These are phyloP conservation scores for Peromyscus nudipes DNA, from an alignment of 2,797 vertebrate species.

Conservation along the genomic window DNA sequence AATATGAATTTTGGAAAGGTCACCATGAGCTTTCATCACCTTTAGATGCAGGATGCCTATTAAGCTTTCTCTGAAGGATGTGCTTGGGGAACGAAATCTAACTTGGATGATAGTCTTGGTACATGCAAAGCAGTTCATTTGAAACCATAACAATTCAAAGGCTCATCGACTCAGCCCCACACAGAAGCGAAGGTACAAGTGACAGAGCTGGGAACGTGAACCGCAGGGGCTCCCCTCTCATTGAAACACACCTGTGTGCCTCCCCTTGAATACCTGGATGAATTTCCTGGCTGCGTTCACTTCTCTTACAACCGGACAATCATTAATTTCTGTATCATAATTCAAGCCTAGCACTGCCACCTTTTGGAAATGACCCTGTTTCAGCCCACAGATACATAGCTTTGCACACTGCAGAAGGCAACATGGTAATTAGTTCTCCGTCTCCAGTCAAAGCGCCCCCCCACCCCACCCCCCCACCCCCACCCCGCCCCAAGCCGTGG, in stretches of 20 bases:
- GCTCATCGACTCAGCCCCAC: background rate
- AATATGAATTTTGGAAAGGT: conserved; percentile 48
- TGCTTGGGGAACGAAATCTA: background rate
- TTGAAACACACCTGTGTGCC: background rate
- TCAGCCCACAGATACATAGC: background rate
- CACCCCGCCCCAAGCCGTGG: background rate
- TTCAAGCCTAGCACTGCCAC: background rate
- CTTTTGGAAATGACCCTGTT: background rate
- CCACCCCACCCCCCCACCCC: too few relatives aligned
- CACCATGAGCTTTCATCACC: background rate
- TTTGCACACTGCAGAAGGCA: background rate
- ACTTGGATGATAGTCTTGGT: background rate
- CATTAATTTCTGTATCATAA: background rate
- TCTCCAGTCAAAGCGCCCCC: background rate
- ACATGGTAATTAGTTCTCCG: background rate
- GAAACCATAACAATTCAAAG: background rate
- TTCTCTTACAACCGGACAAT: background rate
- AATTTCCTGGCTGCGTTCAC: background rate
- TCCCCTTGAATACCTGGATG: background rate
- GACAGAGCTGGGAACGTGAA: background rate
- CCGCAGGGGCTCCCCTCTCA: fast-evolving
- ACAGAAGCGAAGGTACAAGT: background rate
- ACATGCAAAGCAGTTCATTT: background rate
- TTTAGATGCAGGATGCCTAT: background rate
- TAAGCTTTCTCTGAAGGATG: background rate